These are phyloP conservation scores for Caradrina clavipalpis DNA, from an alignment of 2,888 invertebrate genomes.

Conservation along the genomic window DNA sequence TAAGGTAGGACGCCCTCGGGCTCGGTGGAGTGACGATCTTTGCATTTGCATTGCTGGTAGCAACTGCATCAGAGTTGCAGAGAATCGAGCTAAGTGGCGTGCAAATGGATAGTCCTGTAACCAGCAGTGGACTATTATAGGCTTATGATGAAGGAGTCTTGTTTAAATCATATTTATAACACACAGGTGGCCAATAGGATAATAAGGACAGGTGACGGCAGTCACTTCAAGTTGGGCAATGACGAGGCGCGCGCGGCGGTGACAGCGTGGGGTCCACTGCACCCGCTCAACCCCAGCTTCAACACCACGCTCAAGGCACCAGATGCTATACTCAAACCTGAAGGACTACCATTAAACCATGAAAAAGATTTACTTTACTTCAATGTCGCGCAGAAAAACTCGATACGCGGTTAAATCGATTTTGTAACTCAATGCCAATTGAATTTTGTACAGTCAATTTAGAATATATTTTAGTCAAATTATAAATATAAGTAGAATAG, in stretches of 20 bases:
- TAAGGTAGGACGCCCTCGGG: too few relatives aligned
- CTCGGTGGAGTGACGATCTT: too few relatives aligned
- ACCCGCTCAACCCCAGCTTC: slow-evolving; percentile 85
- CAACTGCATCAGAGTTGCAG: too few relatives aligned
- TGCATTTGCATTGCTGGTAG: too few relatives aligned
- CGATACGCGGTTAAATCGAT: slow-evolving; percentile 18
- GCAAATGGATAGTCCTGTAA: too few relatives aligned
- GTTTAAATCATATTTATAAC: slow-evolving; percentile 10
- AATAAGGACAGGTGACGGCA: slow-evolving; percentile 92
- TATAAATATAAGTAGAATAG: too few relatives aligned
- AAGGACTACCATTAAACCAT: slow-evolving; percentile 81
- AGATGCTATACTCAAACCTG: slow-evolving; percentile 72
- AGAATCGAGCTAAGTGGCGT: too few relatives aligned
- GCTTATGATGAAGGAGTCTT: background rate
- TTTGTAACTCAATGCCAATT: slow-evolving; percentile 3
- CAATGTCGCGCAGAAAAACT: slow-evolving; percentile 38
- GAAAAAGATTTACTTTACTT: slow-evolving; percentile 76
- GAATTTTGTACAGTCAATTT: slow-evolving; percentile 21
- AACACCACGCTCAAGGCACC: slow-evolving; percentile 76
- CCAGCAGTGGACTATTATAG: too few relatives aligned
- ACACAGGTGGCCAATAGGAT: slow-evolving; percentile 90
- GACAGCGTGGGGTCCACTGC: slow-evolving; percentile 77
- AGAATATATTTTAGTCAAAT: background rate
- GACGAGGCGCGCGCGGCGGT: slow-evolving; percentile 78
- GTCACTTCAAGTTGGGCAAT: slow-evolving; percentile 88